Conservation (phyloP, 2,888 invertebrate genomes). For the Allygus modestus region DNA sequence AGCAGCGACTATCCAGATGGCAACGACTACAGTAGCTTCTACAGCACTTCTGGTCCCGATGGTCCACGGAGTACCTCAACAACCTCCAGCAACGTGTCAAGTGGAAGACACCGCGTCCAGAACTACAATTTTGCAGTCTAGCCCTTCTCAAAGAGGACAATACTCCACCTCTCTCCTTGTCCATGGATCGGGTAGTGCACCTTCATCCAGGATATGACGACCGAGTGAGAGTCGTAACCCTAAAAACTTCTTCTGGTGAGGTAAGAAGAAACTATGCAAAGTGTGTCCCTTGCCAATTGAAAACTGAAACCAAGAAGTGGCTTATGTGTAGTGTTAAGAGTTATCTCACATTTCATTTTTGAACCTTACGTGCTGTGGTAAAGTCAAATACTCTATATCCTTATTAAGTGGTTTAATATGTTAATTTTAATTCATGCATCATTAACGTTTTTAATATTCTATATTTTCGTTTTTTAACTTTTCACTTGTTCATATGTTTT, state of each 20-base stretch:
- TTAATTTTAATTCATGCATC: no score
- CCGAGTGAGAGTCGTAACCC: slow-evolving; percentile 68
- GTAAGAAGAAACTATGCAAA: no score
- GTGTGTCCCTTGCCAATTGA: no score
- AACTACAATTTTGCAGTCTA: slow-evolving; percentile 67
- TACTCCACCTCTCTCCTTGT: slow-evolving; percentile 70
- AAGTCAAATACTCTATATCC: no score
- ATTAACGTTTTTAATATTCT: no score
- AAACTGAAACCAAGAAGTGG: no score
- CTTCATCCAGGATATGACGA: slow-evolving; percentile 70
- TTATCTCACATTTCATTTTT: no score
- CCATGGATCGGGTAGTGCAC: slow-evolving; percentile 68
- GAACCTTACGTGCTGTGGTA: no score
- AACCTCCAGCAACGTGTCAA: slow-evolving; percentile 69
- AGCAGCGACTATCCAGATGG: slow-evolving; percentile 70
- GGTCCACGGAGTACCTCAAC: slow-evolving; percentile 70
- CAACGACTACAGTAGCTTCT: slow-evolving; percentile 69
- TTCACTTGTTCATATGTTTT: no score
- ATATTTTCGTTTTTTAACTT: no score
- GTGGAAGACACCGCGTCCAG: slow-evolving; percentile 67
- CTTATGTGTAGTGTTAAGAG: no score
- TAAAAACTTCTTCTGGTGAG: slow-evolving; percentile 66
- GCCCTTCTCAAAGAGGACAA: slow-evolving; percentile 70
- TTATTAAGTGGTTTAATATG: no score
- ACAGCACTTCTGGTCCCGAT: slow-evolving; percentile 70